Conservation (phyloP, 2,797 vertebrate genomes). For the Chelidonichthys spinosus region DNA sequence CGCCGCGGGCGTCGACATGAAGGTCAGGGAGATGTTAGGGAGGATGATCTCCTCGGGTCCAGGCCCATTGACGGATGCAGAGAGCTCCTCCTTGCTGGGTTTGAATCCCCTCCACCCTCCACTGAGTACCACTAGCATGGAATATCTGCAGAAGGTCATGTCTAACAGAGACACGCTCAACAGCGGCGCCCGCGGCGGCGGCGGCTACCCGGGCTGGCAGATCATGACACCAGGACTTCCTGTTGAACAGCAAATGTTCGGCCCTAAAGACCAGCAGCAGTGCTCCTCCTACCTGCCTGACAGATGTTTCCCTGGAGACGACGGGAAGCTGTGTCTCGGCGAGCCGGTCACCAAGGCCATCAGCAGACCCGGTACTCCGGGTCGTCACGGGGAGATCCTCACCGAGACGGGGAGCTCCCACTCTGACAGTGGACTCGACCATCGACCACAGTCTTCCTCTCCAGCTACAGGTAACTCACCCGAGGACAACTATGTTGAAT, state of each 20-base stretch:
- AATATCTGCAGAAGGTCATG: conserved; percentile 93
- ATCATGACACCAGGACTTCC: conserved; percentile 93
- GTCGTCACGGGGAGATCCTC: conserved; percentile 89
- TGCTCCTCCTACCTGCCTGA: conserved; percentile 72
- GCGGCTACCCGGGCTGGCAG: conserved; percentile 94
- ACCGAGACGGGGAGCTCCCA: conserved; percentile 89
- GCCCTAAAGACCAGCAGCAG: conserved; percentile 87
- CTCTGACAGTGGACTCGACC: conserved; percentile 89
- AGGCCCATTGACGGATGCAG: conserved; percentile 81
- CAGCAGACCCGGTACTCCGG: conserved; percentile 92
- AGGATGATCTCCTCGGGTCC: conserved; percentile 87
- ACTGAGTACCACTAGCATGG: conserved; percentile 92
- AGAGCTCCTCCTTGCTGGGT: conserved; percentile 90
- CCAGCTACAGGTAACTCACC: conserved; percentile 90
- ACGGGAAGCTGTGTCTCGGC: conserved; percentile 89
- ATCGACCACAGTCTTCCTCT: conserved; percentile 91
- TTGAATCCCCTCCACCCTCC: conserved; percentile 92
- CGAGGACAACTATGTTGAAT: neutral
- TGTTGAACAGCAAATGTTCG: conserved; percentile 90
- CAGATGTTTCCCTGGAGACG: conserved; percentile 80
- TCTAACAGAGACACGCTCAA: conserved; percentile 92
- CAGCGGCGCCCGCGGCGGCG: conserved; percentile 75
- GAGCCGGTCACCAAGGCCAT: conserved; percentile 91
- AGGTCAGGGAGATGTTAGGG: conserved; percentile 94
- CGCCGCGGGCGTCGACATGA: conserved; percentile 90